These are phyloP conservation scores for Sebastolobus altivelis DNA, from an alignment of 2,797 vertebrate species.

Conservation along the genomic window DNA sequence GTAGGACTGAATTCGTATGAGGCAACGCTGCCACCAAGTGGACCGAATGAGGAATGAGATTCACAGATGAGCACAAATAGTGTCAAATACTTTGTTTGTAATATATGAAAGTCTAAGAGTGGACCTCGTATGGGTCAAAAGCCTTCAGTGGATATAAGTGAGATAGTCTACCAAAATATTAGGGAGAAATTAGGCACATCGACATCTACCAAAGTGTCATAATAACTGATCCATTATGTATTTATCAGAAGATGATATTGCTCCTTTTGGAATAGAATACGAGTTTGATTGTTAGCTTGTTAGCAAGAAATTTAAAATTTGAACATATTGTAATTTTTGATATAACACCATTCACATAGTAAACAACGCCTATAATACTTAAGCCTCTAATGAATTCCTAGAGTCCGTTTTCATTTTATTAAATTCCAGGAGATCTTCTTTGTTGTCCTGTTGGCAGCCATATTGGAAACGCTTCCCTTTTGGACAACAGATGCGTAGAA, in stretches of 20 bases:
- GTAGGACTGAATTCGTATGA: conserved; percentile 22
- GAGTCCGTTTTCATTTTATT: background rate
- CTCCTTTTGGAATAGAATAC: background rate
- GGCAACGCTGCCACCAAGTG: conserved; percentile 79
- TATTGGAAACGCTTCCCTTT: conserved; percentile 5
- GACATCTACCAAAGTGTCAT: background rate
- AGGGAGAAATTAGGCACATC: background rate
- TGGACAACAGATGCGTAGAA: background rate
- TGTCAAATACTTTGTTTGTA: background rate
- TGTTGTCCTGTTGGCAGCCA: background rate
- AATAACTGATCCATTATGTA: background rate
- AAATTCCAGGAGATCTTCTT: background rate
- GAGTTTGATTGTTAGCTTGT: background rate
- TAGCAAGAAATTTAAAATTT: background rate
- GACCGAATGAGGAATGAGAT: background rate
- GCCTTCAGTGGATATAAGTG: background rate
- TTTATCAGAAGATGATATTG: background rate
- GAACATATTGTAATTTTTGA: background rate
- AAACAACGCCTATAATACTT: background rate
- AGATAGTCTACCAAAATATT: background rate
- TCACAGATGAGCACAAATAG: background rate
- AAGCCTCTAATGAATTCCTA: background rate
- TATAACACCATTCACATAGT: background rate
- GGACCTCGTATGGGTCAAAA: background rate
- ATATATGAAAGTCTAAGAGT: background rate